Base-by-base conservation (phyloP, 2,797 vertebrate genomes). In the Tamandua tetradactyla region DNA sequence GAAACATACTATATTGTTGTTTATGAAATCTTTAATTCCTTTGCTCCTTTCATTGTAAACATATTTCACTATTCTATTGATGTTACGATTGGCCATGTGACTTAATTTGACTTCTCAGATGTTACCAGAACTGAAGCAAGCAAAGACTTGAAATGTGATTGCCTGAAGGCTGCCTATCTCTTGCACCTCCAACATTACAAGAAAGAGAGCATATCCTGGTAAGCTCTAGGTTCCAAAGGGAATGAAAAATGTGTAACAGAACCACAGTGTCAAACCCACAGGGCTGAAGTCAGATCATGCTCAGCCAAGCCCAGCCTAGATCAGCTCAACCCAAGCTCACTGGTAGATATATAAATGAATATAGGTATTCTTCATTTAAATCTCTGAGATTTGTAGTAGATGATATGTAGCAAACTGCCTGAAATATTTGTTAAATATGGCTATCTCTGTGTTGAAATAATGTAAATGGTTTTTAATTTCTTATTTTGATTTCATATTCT, bases 401-500 rank as follows among this genome's bases (percentile, higher is more conserved):
- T 71, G 17, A 14, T 40, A 47, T 40, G 6, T 69, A 75, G 27
- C 25, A 18, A 71, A 40, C 17, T 76, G 17, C 49, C 81, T 82
- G 25, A n/a, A 14, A 79, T 6, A 47, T 35, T 76, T n/a, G n/a
- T 86, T 89, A 47, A 72, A 68, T 37, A 22, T 11, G 13, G 23
- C 13, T 72, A 4, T 68, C 25, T 35, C 69, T 64, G 15, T 55
- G n/a, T 66, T 66, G 15, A 95, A 40, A 23, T 13, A 59, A 62
- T 25, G 78, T 68, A 64, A 85, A 49, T 82, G 9, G 1, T 68
- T 82, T 78, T 91, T 12, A 23, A 68, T 42, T 84, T 89, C 69
- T 42, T 44, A 35, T 42, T 83, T 93, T 86, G 76, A 32, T 17
- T 89, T 87, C 22, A 76, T 22, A 25, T 69, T 93, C n/a, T 94